A percentile compares a stretch with the other conserved stretches of the same genome.
Evolutionary conservation across 2,888 invertebrate species (phyloP).

Genomic region (Podabrus alpinus): DNA sequence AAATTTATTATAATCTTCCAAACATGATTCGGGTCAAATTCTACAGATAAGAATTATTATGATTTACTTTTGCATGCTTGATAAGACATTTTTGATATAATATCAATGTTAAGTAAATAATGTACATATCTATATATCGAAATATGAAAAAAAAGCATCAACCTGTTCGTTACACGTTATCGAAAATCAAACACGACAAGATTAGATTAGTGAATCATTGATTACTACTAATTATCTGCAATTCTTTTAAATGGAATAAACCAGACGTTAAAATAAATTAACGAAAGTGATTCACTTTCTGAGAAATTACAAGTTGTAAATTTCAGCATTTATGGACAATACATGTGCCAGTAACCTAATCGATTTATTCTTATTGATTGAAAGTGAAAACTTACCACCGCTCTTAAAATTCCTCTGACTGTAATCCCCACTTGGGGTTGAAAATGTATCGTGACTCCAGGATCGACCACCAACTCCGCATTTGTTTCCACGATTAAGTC

Average conservation of each 20-base stretch:
- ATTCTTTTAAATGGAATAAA: not conserved
- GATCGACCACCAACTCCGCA: constrained; percentile 82
- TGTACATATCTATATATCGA: not conserved
- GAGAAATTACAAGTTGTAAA: constrained; percentile 3
- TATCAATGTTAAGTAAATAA: not conserved
- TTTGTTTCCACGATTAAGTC: constrained; percentile 79
- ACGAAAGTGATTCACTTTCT: constrained; percentile 13
- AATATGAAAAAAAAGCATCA: not conserved
- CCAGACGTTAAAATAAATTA: not conserved
- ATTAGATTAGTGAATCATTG: constrained; percentile 17
- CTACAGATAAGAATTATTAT: not conserved
- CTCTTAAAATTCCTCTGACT: constrained; percentile 84
- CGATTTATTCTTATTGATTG: constrained; percentile 9
- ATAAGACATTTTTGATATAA: not conserved
- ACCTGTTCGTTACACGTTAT: constrained; percentile 11
- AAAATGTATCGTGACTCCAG: constrained; percentile 88
- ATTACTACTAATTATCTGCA: constrained; percentile 6
- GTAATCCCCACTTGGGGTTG: constrained; percentile 93
- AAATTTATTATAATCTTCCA: not conserved
- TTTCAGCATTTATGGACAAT: constrained; percentile 1
- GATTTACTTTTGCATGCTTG: not conserved
- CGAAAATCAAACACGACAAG: constrained; percentile 12
- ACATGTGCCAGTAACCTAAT: constrained; percentile 20
- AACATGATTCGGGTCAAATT: not conserved
- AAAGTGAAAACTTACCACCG: constrained; percentile 72